Conservation (phyloP, 2,113 vertebrate species). For the Natator depressus region DNA sequence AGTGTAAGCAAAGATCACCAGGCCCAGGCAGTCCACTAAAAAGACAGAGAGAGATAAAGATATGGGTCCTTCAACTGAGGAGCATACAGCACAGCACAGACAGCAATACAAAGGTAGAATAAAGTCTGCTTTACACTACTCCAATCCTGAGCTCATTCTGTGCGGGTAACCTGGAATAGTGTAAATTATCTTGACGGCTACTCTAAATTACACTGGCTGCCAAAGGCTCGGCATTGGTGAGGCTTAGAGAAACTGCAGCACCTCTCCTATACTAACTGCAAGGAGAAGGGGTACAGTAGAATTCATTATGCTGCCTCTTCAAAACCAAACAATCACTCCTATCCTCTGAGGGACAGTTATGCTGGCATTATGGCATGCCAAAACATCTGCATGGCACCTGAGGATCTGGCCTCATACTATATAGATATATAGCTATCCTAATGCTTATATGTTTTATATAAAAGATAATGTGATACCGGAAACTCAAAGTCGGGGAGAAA, state of each 20-base stretch:
- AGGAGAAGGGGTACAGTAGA: background rate
- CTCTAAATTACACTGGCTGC: background rate
- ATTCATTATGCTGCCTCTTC: background rate
- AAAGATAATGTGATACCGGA: no score
- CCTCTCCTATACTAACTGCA: accelerated
- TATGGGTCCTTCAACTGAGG: background rate
- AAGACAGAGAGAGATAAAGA: conserved; percentile 3
- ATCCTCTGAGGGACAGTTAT: background rate
- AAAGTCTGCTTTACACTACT: background rate
- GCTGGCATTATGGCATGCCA: background rate
- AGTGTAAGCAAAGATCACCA: background rate
- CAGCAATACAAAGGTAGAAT: background rate
- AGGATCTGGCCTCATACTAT: background rate
- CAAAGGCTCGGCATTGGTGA: background rate
- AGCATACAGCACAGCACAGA: background rate
- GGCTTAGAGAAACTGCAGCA: background rate
- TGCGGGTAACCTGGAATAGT: background rate
- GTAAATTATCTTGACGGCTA: background rate
- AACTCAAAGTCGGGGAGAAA: no score
- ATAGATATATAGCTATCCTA: background rate
- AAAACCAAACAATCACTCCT: background rate
- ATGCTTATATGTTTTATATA: background rate
- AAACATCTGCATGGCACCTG: background rate
- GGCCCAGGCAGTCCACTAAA: background rate
- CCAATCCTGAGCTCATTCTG: background rate